Conservation (phyloP, 2,797 vertebrate species). For the Anguilla marmorata region DNA sequence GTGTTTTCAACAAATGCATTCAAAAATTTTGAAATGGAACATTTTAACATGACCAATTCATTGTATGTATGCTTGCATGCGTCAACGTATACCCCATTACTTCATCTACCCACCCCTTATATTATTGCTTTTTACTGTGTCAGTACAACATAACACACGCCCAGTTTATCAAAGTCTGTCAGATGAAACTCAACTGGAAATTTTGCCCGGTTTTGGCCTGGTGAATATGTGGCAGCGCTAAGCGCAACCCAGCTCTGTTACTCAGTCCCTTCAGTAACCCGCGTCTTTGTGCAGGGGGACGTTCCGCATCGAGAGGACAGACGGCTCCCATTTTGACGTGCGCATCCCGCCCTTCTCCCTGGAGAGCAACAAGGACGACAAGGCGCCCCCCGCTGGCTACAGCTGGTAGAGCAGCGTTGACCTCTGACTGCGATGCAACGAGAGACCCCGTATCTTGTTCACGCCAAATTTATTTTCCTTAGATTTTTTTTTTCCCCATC, state of each 20-base stretch:
- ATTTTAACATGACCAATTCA: no score
- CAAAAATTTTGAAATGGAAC: no score
- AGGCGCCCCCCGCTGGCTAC: conserved; percentile 80
- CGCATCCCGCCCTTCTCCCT: conserved; percentile 97
- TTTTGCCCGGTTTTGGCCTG: background rate
- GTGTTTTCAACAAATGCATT: background rate
- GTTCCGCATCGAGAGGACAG: conserved; percentile 93
- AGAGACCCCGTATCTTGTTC: background rate
- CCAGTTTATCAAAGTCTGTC: background rate
- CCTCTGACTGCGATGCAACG: background rate
- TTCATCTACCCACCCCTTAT: background rate
- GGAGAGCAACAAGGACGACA: conserved; percentile 92
- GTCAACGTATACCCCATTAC: background rate
- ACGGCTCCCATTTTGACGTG: conserved; percentile 95
- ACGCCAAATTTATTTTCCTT: conserved; percentile 15
- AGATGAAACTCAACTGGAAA: background rate
- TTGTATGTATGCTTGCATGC: no score
- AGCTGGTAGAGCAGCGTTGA: conserved; percentile 73
- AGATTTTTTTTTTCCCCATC: background rate
- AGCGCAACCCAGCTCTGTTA: background rate
- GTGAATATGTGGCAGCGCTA: background rate
- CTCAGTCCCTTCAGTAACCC: background rate
- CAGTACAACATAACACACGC: no score
- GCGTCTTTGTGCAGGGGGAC: conserved; percentile 81
- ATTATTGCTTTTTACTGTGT: background rate